phyloP scores from a whole-genome alignment of 2,888 invertebrate genomes.

The Phortica magna region DNA sequence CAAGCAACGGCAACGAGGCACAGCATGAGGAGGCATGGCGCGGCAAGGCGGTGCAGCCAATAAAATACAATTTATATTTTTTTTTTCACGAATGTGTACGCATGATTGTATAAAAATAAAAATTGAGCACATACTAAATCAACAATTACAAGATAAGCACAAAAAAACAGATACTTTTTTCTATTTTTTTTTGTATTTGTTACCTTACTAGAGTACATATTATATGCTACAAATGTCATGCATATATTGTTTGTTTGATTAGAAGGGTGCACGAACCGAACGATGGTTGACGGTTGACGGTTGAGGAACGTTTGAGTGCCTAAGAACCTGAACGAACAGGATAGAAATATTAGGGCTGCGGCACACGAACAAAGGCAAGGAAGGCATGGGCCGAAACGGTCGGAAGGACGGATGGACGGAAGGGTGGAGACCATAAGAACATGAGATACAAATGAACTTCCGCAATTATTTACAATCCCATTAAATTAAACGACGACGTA shows the following conservation, averaged over 20 bases:
- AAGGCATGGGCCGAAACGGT: neutral
- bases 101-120: conserved; percentile 52
- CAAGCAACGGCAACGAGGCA: neutral
- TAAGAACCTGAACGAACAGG: conserved; percentile 12
- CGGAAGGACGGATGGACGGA: neutral
- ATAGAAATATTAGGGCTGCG: neutral
- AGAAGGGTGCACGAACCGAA: neutral
- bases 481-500: conserved; percentile 49
- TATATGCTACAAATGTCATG: conserved; percentile 49
- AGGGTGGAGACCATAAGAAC: conserved; percentile 37
- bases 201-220: neutral
- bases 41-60: neutral
- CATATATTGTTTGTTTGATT: neutral
- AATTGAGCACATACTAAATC: conserved; percentile 67
- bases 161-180: conserved; percentile 29
- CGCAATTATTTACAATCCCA: conserved; percentile 71
- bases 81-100: neutral
- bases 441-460: conserved; percentile 62
- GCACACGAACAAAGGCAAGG: neutral
- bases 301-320: neutral
- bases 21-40: neutral
- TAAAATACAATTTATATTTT: conserved; percentile 1
- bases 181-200: neutral
- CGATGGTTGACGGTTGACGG: too few relatives aligned
- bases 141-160: conserved; percentile 68